phyloP scores from a whole-genome alignment of 2,113 vertebrate species.

The Alaudala cheleensis region DNA sequence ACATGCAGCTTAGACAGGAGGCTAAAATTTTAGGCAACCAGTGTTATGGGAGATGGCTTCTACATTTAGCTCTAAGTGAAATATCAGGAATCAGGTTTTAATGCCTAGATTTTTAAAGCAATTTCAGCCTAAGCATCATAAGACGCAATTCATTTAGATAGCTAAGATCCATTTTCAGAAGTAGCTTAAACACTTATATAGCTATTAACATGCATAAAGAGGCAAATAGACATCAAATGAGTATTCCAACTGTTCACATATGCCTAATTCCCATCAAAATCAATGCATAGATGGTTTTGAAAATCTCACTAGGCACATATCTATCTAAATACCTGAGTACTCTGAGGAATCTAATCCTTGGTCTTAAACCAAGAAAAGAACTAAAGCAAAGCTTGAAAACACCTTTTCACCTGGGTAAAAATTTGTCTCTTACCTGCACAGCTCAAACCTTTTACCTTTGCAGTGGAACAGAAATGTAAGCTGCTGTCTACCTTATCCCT shows the following conservation, averaged over 20 bases:
- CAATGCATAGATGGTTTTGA: slow-evolving; percentile 26
- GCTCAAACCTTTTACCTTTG: neutral
- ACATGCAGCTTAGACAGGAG: neutral
- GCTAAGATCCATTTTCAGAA: slow-evolving; percentile 37
- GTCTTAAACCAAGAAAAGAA: neutral
- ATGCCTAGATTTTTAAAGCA: slow-evolving; percentile 13
- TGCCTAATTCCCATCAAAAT: slow-evolving; percentile 35
- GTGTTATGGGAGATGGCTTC: neutral
- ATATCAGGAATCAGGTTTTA: slow-evolving; percentile 15
- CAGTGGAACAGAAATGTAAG: neutral
- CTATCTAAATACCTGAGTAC: slow-evolving; percentile 1
- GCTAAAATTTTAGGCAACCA: neutral
- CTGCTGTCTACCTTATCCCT: neutral
- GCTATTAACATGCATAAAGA: slow-evolving; percentile 47
- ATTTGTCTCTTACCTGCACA: neutral
- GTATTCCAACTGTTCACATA: slow-evolving; percentile 51
- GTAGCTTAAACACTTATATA: slow-evolving; percentile 41
- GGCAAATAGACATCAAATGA: slow-evolving; percentile 46
- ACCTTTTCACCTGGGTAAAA: neutral
- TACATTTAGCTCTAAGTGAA: neutral
- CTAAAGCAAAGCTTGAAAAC: neutral
- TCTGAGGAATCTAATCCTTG: neutral
- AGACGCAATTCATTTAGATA: slow-evolving; percentile 6
- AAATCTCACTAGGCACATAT: slow-evolving; percentile 10
- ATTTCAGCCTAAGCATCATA: neutral